phyloP scores from a whole-genome alignment of 92 coral and sea anemone species.

The Micromussa lordhowensis region DNA sequence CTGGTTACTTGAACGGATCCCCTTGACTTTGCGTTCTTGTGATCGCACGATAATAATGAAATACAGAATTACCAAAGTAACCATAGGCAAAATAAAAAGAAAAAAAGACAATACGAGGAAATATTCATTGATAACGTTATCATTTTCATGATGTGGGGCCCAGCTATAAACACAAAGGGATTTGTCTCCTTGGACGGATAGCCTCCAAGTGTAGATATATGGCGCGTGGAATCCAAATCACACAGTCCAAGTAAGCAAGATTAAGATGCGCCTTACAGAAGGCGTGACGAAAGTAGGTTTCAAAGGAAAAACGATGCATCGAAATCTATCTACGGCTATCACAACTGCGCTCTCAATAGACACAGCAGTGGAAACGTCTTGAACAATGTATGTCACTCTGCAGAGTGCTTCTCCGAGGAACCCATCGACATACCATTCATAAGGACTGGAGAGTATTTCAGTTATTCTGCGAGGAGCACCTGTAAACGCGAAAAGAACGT shows the following conservation, averaged over 20 bases:
- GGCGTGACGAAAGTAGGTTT: conserved; percentile 35
- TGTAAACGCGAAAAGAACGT: conserved; percentile 51
- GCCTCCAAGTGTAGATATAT: conserved; percentile 38
- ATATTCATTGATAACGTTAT: conserved; percentile 11
- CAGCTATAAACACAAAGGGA: conserved; percentile 26
- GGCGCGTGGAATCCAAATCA: conserved; percentile 51
- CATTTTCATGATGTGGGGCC: conserved; percentile 3
- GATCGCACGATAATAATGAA: conserved; percentile 45
- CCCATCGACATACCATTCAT: conserved; percentile 48
- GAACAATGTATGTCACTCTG: conserved; percentile 42
- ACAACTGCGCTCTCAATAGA: conserved; percentile 58
- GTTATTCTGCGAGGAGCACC: conserved; percentile 39
- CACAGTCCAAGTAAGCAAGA: conserved; percentile 45
- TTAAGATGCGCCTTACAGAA: conserved; percentile 24
- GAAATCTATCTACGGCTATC: conserved; percentile 56
- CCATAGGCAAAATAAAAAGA: conserved; percentile 56
- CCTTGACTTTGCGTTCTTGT: conserved; percentile 42
- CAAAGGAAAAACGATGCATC: conserved; percentile 60
- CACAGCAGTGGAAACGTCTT: conserved; percentile 61
- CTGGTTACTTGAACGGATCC: conserved; percentile 34
- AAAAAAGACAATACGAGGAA: conserved; percentile 52
- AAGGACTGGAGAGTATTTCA: conserved; percentile 30
- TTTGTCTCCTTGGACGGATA: conserved; percentile 6
- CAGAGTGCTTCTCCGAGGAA: conserved; percentile 40
- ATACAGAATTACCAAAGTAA: conserved; percentile 51